Evolutionary conservation across 2,888 invertebrate genomes (phyloP).

Genomic region (Nebria salina): DNA sequence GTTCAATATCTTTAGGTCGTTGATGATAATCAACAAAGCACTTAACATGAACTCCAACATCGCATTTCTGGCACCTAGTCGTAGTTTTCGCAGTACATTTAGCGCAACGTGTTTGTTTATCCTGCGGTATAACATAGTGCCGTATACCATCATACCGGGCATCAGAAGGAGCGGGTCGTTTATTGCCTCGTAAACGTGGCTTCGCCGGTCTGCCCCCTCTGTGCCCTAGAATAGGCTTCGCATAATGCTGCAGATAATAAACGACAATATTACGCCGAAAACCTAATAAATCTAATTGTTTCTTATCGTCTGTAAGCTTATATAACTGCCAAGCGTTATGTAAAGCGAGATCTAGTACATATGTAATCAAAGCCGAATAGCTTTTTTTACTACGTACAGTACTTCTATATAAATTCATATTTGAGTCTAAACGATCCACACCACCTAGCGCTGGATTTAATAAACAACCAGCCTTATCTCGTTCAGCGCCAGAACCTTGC

Average conservation of each 20-base stretch:
- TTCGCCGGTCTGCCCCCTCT: slow-evolving; percentile 30
- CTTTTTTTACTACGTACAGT: slow-evolving; percentile 50
- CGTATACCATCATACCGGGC: slow-evolving; percentile 49
- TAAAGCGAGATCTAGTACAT: slow-evolving; percentile 48
- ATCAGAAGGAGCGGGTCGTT: slow-evolving; percentile 38
- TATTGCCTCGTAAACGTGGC: slow-evolving; percentile 20
- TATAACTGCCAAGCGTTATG: slow-evolving; percentile 50
- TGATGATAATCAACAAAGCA: slow-evolving; percentile 50
- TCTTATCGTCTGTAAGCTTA: slow-evolving; percentile 33
- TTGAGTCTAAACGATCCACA: slow-evolving; percentile 49
- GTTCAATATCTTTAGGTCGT: slow-evolving; percentile 24
- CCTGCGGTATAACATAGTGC: slow-evolving; percentile 50
- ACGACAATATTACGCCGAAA: slow-evolving; percentile 49
- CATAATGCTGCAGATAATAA: slow-evolving; percentile 48
- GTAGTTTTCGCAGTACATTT: slow-evolving; percentile 50
- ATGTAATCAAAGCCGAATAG: slow-evolving; percentile 48
- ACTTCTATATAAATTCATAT: slow-evolving; percentile 48
- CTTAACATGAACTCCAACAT: slow-evolving; percentile 50
- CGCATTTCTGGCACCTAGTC: slow-evolving; percentile 50
- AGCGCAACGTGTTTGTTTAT: slow-evolving; percentile 50
- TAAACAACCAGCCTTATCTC: slow-evolving; percentile 41
- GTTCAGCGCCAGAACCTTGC: slow-evolving; percentile 23
- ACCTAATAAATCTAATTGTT: slow-evolving; percentile 48
- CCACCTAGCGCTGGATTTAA: slow-evolving; percentile 48
- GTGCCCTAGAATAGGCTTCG: slow-evolving; percentile 45